Conservation (phyloP, 2,888 invertebrate genomes). For the Iselma pallidipennis region DNA sequence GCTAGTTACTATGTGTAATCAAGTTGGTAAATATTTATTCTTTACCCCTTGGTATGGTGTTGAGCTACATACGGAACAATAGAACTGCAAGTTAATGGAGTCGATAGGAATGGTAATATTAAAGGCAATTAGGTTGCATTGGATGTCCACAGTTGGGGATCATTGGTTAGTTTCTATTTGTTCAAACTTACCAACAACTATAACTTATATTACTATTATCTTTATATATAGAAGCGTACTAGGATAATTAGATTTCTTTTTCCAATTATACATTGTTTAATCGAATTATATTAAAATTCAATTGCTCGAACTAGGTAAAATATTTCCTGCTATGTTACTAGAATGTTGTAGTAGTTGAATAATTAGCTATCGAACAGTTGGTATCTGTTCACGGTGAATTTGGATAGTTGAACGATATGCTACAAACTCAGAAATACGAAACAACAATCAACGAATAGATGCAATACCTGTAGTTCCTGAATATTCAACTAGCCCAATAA, state of each 20-base stretch:
- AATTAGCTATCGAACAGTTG: neutral
- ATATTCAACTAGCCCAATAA: too few species aligned
- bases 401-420: neutral
- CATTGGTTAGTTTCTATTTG: neutral
- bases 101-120: neutral
- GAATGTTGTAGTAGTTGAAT: neutral
- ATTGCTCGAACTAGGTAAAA: neutral
- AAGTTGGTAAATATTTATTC: conserved; percentile 19
- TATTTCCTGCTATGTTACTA: neutral
- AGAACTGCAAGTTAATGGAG: conserved; percentile 3
- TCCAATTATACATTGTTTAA: neutral
- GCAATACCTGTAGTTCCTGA: too few species aligned
- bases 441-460: neutral
- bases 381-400: neutral
- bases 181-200: neutral
- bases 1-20: conserved; percentile 6
- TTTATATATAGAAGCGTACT: too few species aligned
- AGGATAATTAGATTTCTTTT: too few species aligned
- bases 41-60: conserved; percentile 1
- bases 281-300: neutral
- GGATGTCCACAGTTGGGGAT: neutral
- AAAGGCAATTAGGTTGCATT: neutral
- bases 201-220: too few species aligned
- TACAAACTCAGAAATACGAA: neutral
- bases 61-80: conserved; percentile 1